Evolutionary conservation across 2,113 vertebrate genomes (phyloP), one percentile per base, ranked within the genome.

Genomic region (Syngnathus typhle): DNA sequence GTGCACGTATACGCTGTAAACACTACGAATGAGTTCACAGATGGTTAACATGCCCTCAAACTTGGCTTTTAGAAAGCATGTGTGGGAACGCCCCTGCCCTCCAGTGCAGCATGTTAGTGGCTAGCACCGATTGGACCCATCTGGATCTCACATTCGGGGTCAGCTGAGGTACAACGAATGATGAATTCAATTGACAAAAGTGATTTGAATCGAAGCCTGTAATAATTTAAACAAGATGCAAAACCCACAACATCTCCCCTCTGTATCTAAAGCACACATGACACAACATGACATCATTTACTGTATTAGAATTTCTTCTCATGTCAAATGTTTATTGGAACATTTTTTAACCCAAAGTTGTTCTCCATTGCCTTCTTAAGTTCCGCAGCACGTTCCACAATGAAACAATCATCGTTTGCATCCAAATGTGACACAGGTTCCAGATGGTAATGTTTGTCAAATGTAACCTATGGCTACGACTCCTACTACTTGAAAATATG

Each of bases 11-110:
- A 64, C 36, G 10, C 55, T 56, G 64, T 49, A 68, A 23, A 68
- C 46, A 66, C 11, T 65, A 38, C 62, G 63, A 61, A 47, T 65
- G 58, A 74, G 70, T 73, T 72, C 68, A 73, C 68, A 47, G 77
- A 68, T 75, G 77, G 72, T 60, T 59, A 55, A 36, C 69, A 66
- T 76, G 46, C 23, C 61, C 61, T 67, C 37, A 44, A 75, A 66
- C 68, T 60, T 56, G 21, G 61, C 47, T 58, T 37, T 19, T 39
- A 10, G 32, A 19, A 32, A 18, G 12, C 15, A 59, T 37, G 56
- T 37, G 36, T 59, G 56, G 56, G 56, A 37, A 59, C 56, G 12
- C 6, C 23, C 27, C 8, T 15, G 12, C 10, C 32, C 18, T 71
- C 37, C 71, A 77, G 27, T 27, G 60, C 60, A 72, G 47, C 55